Evolutionary conservation across 2,113 vertebrate species (phyloP).

Genomic region (Herpetotheres cachinnans): DNA sequence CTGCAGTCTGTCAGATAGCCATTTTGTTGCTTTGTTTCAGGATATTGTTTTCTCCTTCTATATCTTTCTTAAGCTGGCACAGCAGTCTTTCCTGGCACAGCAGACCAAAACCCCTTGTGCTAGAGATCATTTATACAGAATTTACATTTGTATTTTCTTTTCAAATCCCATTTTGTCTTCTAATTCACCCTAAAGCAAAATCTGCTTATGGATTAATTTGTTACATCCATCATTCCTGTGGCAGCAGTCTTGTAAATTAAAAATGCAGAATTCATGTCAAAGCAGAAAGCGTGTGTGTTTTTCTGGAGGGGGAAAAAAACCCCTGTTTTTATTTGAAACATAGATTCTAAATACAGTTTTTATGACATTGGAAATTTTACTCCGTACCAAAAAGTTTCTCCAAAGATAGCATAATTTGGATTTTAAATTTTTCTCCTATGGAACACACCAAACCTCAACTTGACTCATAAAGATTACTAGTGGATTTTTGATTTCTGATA

Average conservation of each 20-base stretch:
- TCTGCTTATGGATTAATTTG: not conserved
- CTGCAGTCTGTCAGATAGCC: not conserved
- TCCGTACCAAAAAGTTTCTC: not conserved
- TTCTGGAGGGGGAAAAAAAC: accelerated
- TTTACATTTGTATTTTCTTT: not conserved
- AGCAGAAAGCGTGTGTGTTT: not conserved
- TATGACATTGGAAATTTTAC: not conserved
- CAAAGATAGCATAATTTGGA: not conserved
- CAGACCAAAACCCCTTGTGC: not conserved
- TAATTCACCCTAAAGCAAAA: not conserved
- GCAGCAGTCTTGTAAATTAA: not conserved
- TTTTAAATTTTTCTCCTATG: not conserved
- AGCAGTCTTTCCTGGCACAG: not conserved
- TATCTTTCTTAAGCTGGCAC: not conserved
- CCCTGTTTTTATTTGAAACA: not conserved
- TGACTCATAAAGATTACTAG: not conserved
- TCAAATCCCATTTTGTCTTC: not conserved
- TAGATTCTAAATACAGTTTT: not conserved
- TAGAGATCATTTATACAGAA: not conserved
- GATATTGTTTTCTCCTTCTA: not conserved
- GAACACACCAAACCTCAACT: not conserved
- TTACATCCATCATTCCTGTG: not conserved
- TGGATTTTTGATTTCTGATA: not conserved
- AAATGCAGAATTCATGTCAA: not conserved
- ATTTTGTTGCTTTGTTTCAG: not conserved